Evolutionary conservation across 2,888 invertebrate genomes (phyloP), one percentile per base, ranked within the genome.

Genomic region (Poecilus cupreus): DNA sequence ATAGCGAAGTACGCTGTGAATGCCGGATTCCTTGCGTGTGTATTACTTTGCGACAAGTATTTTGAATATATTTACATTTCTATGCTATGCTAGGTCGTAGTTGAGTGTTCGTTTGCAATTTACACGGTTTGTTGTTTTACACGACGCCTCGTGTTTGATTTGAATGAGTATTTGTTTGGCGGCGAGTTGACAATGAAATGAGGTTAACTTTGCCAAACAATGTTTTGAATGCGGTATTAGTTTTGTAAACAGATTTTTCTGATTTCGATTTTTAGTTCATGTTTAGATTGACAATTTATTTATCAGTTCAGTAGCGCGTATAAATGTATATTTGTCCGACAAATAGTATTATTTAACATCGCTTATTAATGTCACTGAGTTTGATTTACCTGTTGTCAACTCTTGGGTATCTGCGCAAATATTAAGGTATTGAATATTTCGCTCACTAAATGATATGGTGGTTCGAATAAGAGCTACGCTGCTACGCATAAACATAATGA

Each of bases 31-130:
- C 49, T 51, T 24, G 20, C 43, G 46, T 46, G 16, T 78, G 78
- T 64, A 78, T 78, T 78, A 78, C 64, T 46, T 60, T 22, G 57
- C 54, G 79, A 79, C 79, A 51, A 79, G 70, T 79, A 79, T 79
- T 79, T 79, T 68, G 79, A 79, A 79, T 79, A 79, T 79, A 79
- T 79, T 79, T 79, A 79, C 79, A 79, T 79, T 68, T 79, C 46
- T 79, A 70, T 79, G 49, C 51, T 46, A 11, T 51, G 24, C 26
- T 60, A 24, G 37, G 51, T 18, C 24, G 43, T 70, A 70, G 78
- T 20, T 64, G 74, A 51, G 43, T 64, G 64, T 78, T 64, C 78
- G 78, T 78, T 78, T 39, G 78, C 37, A 77, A 77, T 77, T 77
- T 60, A 77, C 77, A 77, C 20, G 60, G 60, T 39, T 57, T 77